These are phyloP conservation scores for Apodemus sylvaticus DNA, from an alignment of 2,113 vertebrate species.

Conservation along the genomic window DNA sequence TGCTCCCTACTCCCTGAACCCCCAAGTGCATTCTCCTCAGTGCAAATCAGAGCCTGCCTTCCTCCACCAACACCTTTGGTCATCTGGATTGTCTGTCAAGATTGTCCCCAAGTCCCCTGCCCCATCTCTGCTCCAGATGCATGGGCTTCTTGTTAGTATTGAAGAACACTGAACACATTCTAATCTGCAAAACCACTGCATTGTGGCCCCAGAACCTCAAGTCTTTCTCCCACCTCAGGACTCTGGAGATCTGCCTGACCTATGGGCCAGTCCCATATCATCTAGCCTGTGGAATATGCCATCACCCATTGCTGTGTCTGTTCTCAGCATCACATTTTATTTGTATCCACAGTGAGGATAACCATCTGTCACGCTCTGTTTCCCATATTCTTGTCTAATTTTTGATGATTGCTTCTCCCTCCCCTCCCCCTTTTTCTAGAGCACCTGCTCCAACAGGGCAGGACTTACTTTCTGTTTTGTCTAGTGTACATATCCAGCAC, in stretches of 20 bases:
- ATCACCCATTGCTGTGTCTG: not conserved
- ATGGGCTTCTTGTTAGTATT: not conserved
- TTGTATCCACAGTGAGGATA: not conserved
- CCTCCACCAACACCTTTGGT: not conserved
- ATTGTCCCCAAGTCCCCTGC: not conserved
- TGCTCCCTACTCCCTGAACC: not conserved
- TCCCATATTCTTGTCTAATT: not conserved
- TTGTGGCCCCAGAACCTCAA: not conserved
- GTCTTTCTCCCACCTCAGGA: not conserved
- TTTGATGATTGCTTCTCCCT: not conserved
- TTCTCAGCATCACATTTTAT: not conserved
- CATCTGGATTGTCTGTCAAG: not conserved
- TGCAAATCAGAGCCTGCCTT: not conserved
- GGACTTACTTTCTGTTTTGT: not conserved
- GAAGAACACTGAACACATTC: not conserved
- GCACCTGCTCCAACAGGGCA: not conserved
- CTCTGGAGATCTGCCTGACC: not conserved
- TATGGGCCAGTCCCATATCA: not conserved
- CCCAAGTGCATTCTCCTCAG: not conserved
- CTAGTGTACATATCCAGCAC: not conserved
- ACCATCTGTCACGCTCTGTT: not conserved
- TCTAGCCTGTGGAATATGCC: not conserved
- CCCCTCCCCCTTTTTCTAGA: not conserved
- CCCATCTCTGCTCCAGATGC: not conserved
- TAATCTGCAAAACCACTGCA: not conserved